phyloP scores from a whole-genome alignment of 2,888 invertebrate species.

The Galerucella pusilla region DNA sequence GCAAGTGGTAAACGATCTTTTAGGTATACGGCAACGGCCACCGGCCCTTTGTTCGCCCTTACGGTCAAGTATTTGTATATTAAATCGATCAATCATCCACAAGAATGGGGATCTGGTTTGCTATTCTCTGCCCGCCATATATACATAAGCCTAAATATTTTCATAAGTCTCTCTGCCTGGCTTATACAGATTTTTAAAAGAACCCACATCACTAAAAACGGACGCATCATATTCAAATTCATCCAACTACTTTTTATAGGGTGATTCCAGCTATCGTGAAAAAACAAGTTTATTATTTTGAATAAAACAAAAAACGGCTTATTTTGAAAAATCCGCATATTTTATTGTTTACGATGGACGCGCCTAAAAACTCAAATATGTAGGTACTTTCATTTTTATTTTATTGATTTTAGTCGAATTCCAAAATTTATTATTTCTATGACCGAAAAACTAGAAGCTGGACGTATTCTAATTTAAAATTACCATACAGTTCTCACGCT shows the following conservation, averaged over 20 bases:
- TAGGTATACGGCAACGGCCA: conserved; percentile 60
- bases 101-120: conserved; percentile 61
- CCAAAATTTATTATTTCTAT: not conserved
- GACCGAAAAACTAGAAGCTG: not conserved
- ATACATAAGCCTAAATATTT: conserved; percentile 59
- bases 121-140: conserved; percentile 55
- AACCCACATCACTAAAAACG: conserved; percentile 44
- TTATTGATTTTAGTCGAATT: not conserved
- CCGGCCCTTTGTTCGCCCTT: conserved; percentile 64
- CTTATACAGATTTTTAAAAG: conserved; percentile 48
- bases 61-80: conserved; percentile 68
- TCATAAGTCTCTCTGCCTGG: conserved; percentile 45
- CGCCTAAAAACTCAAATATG: too few species aligned
- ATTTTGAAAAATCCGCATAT: too few species aligned
- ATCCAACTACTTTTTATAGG: conserved; percentile 33
- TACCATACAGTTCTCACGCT: conserved; percentile 11
- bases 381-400: not conserved
- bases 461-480: not conserved
- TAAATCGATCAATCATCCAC: conserved; percentile 67
- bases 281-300: not conserved
- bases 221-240: conserved; percentile 44
- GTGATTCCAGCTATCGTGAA: conserved; percentile 8
- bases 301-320: not conserved
- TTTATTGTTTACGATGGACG: too few species aligned
- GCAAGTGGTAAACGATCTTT: conserved; percentile 66